Evolutionary conservation across 2,797 vertebrate genomes (phyloP), one percentile per base, ranked within the genome.

Genomic region (Leptodactylus fallax): DNA sequence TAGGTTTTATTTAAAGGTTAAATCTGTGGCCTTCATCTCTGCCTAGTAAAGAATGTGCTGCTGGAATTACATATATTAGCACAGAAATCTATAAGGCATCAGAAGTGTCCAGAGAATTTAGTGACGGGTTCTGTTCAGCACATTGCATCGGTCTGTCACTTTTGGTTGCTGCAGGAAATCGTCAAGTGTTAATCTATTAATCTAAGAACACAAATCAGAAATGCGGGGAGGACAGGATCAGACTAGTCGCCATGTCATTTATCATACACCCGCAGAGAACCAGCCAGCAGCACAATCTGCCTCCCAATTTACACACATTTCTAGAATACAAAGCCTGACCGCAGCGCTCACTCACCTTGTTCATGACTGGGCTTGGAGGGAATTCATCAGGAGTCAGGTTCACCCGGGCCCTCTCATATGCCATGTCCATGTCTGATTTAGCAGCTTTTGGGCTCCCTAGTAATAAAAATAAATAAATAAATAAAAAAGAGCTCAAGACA

Each of bases 311-410:
- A n/a, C 82, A 84, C 55, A 17, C 47, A 3, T 49, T 8, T 53
- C 45, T 7, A 27, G 2, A 55, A 13, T 21, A 25, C 72, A 76
- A 58, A 19, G 36, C 27, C 11, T 23, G 60, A 77, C 55, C n/a
- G 21, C 4, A 36, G n/a, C 53, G 7, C 16, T 27, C 0, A 27
- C 87, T 82, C 90, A 99, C 98, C 96, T 97, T 98, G 89, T 92
- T 90, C 45, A 91, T 71, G 3, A 88, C 27, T 0, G 96, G 91
- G 87, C 93, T 96, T 81, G 94, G 82, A 0, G 95, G 92, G 1
- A 47, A 9, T 0, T 98, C 97, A 0, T 98, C 96, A 0, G 94
- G 90, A 0, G 89, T 55, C 0, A 91, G 90, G 7, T 87, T 93
- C 86, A 97, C 96, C 25, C 90, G 87, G 45, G 94, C 92, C n/a